Base-by-base conservation (phyloP, 2,113 vertebrate species). In the Pampusana beccarii region DNA sequence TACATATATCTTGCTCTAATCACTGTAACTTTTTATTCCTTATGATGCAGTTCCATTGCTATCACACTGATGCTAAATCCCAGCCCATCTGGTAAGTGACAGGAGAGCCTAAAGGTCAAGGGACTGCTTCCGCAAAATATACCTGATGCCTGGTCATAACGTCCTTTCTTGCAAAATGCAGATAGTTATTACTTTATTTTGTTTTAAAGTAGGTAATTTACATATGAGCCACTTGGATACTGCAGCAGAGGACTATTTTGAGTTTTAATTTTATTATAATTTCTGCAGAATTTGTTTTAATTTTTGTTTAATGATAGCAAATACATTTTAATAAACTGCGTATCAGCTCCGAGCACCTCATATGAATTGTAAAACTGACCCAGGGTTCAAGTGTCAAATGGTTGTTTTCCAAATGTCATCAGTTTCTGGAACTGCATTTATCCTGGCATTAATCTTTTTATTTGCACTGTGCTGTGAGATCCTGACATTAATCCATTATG, bases 11-110 rank as follows among this genome's bases (percentile, higher is more conserved):
- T 69, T 80, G 12, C 15, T 83, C 51, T 65, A 86, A 75, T 34
- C 33, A 24, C 38, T 42, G 5, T 34, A 83, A 62, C 16, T 67
- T 93, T 53, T 26, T 74, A 77, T 94, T 96, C 60, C 50, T 96
- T 83, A 25, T 36, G 86, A 67, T 18, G 13, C 38, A 31, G 62
- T 42, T 93, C 66, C 70, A 36, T 54, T 86, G 66, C 65, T 60
- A 38, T 78, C 25, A 53, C 20, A 79, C 19, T 69, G 46, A 8
- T 26, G 17, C 73, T 87, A 97, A 96, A 94, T 94, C 91, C 88
- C 89, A 93, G 4, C 67, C 80, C 92, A 96, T 95, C 66, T 97
- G 87, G 73, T 72, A 73, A 75, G 38, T 67, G 83, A 94, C 44
- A 87, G 57, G 88, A 89, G 5, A 62, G 25, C 46, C 42, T 51